phyloP scores from a whole-genome alignment of 2,797 vertebrate genomes.

The Pampus argenteus region DNA sequence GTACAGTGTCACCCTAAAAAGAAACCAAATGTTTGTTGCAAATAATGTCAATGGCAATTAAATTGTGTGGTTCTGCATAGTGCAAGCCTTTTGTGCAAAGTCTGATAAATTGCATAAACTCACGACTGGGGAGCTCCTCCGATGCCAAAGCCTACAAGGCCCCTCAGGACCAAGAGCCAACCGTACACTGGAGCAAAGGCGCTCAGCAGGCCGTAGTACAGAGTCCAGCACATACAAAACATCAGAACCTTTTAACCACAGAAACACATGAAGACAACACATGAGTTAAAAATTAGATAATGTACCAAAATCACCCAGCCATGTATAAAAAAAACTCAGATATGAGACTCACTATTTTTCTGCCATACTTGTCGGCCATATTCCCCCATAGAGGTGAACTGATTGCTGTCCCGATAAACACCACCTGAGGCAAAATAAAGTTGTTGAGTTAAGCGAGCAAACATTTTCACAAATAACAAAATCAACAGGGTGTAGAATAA shows the following conservation, averaged over 20 bases:
- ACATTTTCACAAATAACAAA: not conserved
- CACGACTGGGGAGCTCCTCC: slow-evolving; percentile 93
- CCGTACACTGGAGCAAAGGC: slow-evolving; percentile 88
- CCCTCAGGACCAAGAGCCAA: slow-evolving; percentile 90
- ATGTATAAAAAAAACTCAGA: not conserved
- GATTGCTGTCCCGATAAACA: slow-evolving; percentile 91
- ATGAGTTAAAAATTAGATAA: not conserved
- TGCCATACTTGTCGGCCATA: slow-evolving; percentile 90
- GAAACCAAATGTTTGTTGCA: not conserved
- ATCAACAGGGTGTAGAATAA: not conserved
- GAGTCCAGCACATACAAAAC: slow-evolving; percentile 86
- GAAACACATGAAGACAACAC: slow-evolving; percentile 4
- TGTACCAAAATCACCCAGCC: not conserved
- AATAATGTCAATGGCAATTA: not conserved
- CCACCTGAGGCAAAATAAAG: slow-evolving; percentile 80
- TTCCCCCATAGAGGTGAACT: slow-evolving; percentile 91
- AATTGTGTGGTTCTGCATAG: not conserved
- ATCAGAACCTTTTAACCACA: slow-evolving; percentile 83
- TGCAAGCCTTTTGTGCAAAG: too few species aligned
- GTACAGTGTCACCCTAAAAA: slow-evolving; percentile 90
- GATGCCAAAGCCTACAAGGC: slow-evolving; percentile 91
- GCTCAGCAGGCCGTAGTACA: slow-evolving; percentile 90
- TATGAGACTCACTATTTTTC: slow-evolving; percentile 88
- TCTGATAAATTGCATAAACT: slow-evolving; percentile 60
- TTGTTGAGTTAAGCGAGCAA: not conserved